Base-by-base conservation (phyloP, 2,797 vertebrate genomes). In the Chaunax sp. region DNA sequence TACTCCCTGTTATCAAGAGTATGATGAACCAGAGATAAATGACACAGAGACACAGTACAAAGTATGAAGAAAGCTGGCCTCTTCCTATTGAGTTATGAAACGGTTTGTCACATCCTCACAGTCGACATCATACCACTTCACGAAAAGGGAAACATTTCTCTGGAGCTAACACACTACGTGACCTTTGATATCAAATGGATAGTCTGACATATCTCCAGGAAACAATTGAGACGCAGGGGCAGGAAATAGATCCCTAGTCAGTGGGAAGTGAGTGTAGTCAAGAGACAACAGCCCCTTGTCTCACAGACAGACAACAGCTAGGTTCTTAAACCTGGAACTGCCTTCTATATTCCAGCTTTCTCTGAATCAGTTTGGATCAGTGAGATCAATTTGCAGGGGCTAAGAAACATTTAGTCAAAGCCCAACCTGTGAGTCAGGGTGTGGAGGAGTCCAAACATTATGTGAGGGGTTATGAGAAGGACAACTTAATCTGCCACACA, bases 11-110 rank as follows among this genome's bases (percentile, higher is more conserved):
- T 77, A 83, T 75, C 74, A 59, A 64, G 51, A 46, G 47, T 19
- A 35, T 78, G 69, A 84, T 76, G 67, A 81, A 81, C 59, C 25
- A 3, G 12, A 53, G 76, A 82, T 83, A 68, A 68, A 45, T 49
- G 46, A 53, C 55, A 53, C 55, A 25, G 47, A 44, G 52, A 56
- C 23, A 18, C 5, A 12, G 20, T 10, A 59, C 38, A 50, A 22
- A 43, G 58, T 57, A 55, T 54, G 38, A 41, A 40, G 19, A 51
- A 50, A 37, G 25, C 60, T 50, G 65, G 14, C 15, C 3, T 51
- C n/a, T 43, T 65, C n/a, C 46, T 59, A 8, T 20, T 54, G 43
- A 15, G 1, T 49, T 54, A 9, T 3, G 4, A 56, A 23, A 22
- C 2, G 10, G 12, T 67, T 28, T 63, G 56, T 58, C 19, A 53